These are phyloP conservation scores for Anguilla anguilla DNA, from an alignment of 2,797 vertebrate genomes.

Conservation along the genomic window DNA sequence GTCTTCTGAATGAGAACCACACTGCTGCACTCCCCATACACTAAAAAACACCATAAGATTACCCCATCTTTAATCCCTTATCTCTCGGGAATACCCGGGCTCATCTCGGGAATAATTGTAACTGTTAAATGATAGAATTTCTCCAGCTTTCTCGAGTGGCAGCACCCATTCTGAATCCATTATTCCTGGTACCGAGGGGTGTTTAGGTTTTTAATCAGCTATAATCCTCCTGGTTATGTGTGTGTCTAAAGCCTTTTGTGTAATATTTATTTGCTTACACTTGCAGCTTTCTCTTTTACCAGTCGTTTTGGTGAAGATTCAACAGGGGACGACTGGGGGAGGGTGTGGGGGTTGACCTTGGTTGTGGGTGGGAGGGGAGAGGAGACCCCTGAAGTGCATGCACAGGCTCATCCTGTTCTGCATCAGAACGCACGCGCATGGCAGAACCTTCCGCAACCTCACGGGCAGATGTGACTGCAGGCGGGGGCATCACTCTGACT, in stretches of 20 bases:
- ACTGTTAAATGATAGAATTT: slow-evolving; percentile 39
- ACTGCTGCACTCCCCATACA: slow-evolving; percentile 55
- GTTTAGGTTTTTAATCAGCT: not conserved
- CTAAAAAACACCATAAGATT: slow-evolving; percentile 60
- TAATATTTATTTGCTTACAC: not conserved
- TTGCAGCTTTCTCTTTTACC: not conserved
- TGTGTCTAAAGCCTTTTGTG: not conserved
- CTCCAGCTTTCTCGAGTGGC: slow-evolving; percentile 27
- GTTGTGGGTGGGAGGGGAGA: not conserved
- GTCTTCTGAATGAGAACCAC: slow-evolving; percentile 65
- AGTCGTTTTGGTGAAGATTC: not conserved
- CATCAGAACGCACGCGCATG: slow-evolving; percentile 17
- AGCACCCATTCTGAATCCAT: slow-evolving; percentile 15
- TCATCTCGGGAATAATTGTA: slow-evolving; percentile 38
- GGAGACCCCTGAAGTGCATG: not conserved
- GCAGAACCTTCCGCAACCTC: slow-evolving; percentile 31
- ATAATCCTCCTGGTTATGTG: not conserved
- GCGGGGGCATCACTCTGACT: slow-evolving; percentile 47
- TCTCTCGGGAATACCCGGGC: slow-evolving; percentile 39
- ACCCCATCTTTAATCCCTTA: slow-evolving; percentile 53
- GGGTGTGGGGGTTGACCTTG: not conserved
- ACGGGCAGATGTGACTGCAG: slow-evolving; percentile 52
- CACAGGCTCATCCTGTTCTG: slow-evolving; percentile 50
- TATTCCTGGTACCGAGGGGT: not conserved
- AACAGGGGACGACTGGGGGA: not conserved